Base-by-base conservation (phyloP, 2,888 invertebrate genomes). In the Eupithecia tripunctaria region DNA sequence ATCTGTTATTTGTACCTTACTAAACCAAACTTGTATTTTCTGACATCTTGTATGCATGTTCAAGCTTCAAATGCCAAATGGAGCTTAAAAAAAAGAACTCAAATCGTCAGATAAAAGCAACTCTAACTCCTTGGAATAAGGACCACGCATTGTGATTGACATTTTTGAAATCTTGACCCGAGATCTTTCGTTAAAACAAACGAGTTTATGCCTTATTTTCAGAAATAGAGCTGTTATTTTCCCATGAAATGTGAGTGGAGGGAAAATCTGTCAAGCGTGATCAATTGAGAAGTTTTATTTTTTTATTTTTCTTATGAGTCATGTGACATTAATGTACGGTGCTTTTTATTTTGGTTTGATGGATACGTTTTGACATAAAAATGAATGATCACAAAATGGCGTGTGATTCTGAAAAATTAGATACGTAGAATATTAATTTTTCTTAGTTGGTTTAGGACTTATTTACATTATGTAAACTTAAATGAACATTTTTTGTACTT, bases 221-320 rank as follows among this genome's bases (percentile, higher is more conserved):
- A 18, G 29, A 2, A 1, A 0, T 0, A 8, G 5, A 25, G 25
- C 6, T 14, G 4, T 5, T 38, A 21, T 21, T 21, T 21, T 64
- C 21, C 38, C 21, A 12, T 64, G 32, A 36, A 36, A 21, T 15
- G 38, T 38, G 56, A 56, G 18, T 27, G 70, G 67, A 69, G 62
- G 62, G 70, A 71, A 76, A 78, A 75, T 78, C 77, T 79, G 81
- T 82, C 79, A 76, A 76, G 76, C 79, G 77, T 82, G 82, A 82
- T 82, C 81, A 81, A 82, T 82, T 78, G 81, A 38, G 64, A 62
- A 67, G 60, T 76, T 74, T 63, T 63, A 71, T 66, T 69, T 72
- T 78, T 74, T 69, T 74, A 8, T 5, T 18, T 60, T 62, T 63
- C 41, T 41, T 64, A 41, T 25, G 27, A 36, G 67, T 25, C 70